Evolutionary conservation across 1,140 invertebrate species (phyloP), one percentile per base, ranked within the genome.

Genomic region (Batillaria attramentaria): DNA sequence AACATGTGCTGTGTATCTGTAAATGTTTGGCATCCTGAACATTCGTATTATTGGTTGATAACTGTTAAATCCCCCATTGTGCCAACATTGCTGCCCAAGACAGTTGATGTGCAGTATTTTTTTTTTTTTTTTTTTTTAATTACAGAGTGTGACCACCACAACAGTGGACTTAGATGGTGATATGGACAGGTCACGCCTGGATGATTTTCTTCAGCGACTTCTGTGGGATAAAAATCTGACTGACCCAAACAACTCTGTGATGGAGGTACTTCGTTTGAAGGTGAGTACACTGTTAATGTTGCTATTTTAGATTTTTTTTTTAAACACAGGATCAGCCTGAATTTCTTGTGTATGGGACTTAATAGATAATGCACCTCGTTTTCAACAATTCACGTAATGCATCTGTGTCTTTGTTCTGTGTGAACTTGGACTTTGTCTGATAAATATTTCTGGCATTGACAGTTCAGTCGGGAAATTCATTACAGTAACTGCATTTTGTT

Each of bases 181-280:
- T 65, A 33, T 89, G 10, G 68, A 82, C 37, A 83, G 80, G 50
- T 65, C 76, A 8, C 24, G 28, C 20, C 72, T 90, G 33, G 87
- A 89, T 62, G 72, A 77, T 39, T 86, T 87, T 66, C 37, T 90
- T 41, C 87, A 90, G 65, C 80, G 79, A 69, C 72, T 90, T 16
- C 80, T 90, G 10, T 90, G 89, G 89, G 88, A 90, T 72, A 90
- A 86, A 79, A 81, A 73, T 28, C 66, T 89, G 1, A 73, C 72
- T 28, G 83, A 85, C 50, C 74, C 79, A 13, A 31, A 79, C 6
- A 85, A 83, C 46, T 46, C 80, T 1, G 39, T 77, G 3, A 86
- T 85, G 41, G 80, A 87, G 35, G 75, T 84, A 18, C 54, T 85
- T n/a, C 50, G 83, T 28, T 57, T 86, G 43, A 86, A 86, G 82